Percentiles rank a stretch among this genome's conserved stretches.
Evolutionary conservation across 35 echinoderm and acorn worm genomes (phyloP).

Genomic region (Amphiura filiformis): DNA sequence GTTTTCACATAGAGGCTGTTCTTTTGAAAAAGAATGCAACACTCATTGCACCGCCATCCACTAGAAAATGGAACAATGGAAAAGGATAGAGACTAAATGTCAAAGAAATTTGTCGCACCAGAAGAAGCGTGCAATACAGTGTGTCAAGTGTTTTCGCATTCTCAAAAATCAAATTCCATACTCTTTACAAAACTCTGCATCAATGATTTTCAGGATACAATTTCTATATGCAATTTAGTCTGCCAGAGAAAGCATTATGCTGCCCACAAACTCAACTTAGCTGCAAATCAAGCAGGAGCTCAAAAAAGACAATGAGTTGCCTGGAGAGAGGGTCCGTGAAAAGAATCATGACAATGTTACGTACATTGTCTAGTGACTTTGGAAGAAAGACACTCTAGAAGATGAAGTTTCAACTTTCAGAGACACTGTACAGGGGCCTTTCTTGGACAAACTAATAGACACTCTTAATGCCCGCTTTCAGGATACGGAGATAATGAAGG

Average conservation of each 20-base stretch:
- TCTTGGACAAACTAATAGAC: no score
- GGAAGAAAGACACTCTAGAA: no score
- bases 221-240: slow-evolving; percentile 33
- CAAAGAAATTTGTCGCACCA: slow-evolving; percentile 29
- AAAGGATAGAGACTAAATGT: slow-evolving; percentile 63
- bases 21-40: slow-evolving; percentile 35
- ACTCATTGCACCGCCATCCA: slow-evolving; percentile 44
- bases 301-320: no score
- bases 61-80: slow-evolving; percentile 36
- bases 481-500: no score
- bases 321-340: no score
- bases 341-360: no score
- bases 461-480: no score
- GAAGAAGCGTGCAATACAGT: slow-evolving; percentile 6
- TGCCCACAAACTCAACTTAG: no score
- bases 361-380: no score
- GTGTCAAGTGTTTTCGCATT: not conserved
- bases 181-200: not conserved
- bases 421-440: no score
- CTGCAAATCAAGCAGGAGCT: no score
- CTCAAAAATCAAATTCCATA: not conserved
- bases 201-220: slow-evolving; percentile 8
- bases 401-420: no score
- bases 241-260: slow-evolving; percentile 8
- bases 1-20: slow-evolving; percentile 44